Evolutionary conservation across 2,888 invertebrate genomes (phyloP), one percentile per base, ranked within the genome.

Genomic region (Biston betularia): DNA sequence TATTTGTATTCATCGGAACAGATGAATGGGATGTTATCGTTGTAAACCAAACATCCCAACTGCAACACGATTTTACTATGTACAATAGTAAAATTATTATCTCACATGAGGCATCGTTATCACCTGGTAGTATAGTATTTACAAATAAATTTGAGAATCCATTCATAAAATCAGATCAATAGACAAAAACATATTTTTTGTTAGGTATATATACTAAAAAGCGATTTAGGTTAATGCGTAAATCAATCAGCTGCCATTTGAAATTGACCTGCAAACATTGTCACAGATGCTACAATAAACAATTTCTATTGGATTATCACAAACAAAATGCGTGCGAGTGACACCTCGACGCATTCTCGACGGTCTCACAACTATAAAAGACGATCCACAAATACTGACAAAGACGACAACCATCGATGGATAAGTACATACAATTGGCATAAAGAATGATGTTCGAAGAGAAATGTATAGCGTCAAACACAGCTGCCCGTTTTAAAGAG

Each of bases 221-320:
- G 12, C 40, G 12, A 62, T 55, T 65, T 64, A 42, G 65, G 58
- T 58, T 65, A 68, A 67, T 63, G 53, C 40, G 15, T 14, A 58
- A 46, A 65, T 57, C 40, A 45, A 42, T 60, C 15, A 48, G 8
- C 49, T 33, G 45, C 33, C 34, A 5, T 14, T 44, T 52, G 15
- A 52, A 58, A 69, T 66, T 46, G 52, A 67, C 58, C 50, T 40
- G 24, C 60, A 48, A 53, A 63, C 64, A 65, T 62, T 62, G 53
- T 56, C 65, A 59, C 53, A 61, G 61, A 64, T 71, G 52, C 40
- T 55, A 64, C 24, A 59, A 65, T 38, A 73, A 71, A 71, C 71
- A 71, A 70, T 68, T 68, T 67, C 62, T 63, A 68, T 63, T 55
- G 61, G 63, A 71, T 69, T 60, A 72, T 71, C 71, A 66, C 65